Base-by-base conservation (phyloP, 2,113 vertebrate species). In the Eonycteris spelaea region DNA sequence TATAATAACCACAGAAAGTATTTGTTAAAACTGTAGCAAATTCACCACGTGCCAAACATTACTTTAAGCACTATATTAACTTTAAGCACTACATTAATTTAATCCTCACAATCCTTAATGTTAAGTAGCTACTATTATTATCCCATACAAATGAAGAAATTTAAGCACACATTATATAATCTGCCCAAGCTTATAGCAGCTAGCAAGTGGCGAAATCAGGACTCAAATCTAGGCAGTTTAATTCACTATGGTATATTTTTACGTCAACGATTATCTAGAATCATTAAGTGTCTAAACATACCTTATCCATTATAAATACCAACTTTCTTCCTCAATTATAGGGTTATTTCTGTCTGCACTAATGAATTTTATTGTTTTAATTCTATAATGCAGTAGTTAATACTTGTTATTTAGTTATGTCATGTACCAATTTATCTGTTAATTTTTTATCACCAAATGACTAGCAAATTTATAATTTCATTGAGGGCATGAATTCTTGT, bases 401-500 rank as follows among this genome's bases (percentile, higher is more conserved):
- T 86, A 71, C 11, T 68, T 68, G 21, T 26, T 94, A 83, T n/a
- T 95, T 77, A 63, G 83, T 71, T 55, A 43, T 35, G 94, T 79
- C 30, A 95, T 48, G 24, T 7, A 38, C 43, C 53, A 78, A 83
- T 51, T 84, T 87, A 86, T 73, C n/a, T 38, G 28, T 93, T 70
- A 87, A 71, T 38, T 68, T 90, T 63, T 86, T 12, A 75, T 43
- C n/a, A 95, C 19, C 74, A 95, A 55, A 89, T 77, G 67, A 94
- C 77, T n/a, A 85, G 38, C n/a, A 80, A 78, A 95, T 88, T n/a
- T 84, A 59, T 79, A 48, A 91, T 85, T 97, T 80, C 53, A 51
- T 3, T 33, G 71, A 94, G 38, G 67, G 24, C 24, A 95, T 61
- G 43, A 71, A 83, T 40, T 83, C 45, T 65, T 57, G 40, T 24